phyloP scores from a whole-genome alignment of 2,113 vertebrate genomes.

The Apteryx owenii region DNA sequence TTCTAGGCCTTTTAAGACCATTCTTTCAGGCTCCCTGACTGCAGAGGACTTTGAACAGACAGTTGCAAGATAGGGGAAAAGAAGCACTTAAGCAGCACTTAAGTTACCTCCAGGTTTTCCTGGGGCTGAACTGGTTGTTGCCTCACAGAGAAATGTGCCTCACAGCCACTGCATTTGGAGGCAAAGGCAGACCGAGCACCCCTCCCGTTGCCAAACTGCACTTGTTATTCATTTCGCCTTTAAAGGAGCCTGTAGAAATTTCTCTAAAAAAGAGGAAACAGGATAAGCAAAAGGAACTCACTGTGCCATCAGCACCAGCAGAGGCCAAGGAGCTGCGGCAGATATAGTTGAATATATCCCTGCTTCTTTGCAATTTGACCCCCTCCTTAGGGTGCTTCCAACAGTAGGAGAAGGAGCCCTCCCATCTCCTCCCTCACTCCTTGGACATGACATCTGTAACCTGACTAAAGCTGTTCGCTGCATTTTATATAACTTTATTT shows the following conservation, averaged over 20 bases:
- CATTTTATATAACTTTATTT: slow-evolving; percentile 36
- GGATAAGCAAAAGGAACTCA: background rate
- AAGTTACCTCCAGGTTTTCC: background rate
- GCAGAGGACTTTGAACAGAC: slow-evolving; percentile 6
- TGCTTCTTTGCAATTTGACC: background rate
- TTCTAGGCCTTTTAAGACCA: slow-evolving; percentile 1
- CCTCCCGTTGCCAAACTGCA: background rate
- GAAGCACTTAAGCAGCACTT: background rate
- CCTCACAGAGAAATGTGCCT: background rate
- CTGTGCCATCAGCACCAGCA: background rate
- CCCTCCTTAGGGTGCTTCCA: background rate
- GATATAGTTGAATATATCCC: background rate
- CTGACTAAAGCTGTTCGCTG: background rate
- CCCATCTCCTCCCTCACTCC: background rate
- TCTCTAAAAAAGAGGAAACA: background rate
- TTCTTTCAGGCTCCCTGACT: background rate
- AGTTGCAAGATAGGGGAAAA: background rate
- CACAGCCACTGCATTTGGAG: background rate
- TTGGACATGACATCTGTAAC: background rate
- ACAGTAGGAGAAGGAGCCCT: background rate
- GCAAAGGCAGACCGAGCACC: background rate
- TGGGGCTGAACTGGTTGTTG: background rate
- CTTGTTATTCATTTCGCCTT: background rate
- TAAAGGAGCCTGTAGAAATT: background rate
- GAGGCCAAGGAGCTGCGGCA: background rate